These are phyloP conservation scores for Perizoma affinitatum DNA, from an alignment of 2,888 invertebrate genomes.

Conservation along the genomic window DNA sequence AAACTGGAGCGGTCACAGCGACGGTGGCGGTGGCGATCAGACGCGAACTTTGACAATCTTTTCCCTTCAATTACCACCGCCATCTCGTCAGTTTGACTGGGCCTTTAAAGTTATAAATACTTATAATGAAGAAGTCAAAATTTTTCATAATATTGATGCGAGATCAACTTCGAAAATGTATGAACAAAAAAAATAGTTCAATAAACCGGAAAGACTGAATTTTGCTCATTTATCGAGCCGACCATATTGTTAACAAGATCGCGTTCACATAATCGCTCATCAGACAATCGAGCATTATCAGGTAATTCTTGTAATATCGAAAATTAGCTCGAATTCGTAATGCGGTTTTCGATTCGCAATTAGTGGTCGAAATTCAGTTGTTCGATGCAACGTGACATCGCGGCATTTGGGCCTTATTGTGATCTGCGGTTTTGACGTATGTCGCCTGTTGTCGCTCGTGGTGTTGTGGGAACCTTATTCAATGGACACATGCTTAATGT, in stretches of 20 bases:
- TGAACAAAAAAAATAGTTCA: constrained; percentile 6
- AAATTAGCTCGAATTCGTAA: constrained; percentile 55
- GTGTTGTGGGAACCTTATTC: constrained; percentile 39
- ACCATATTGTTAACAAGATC: constrained; percentile 33
- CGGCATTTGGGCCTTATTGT: constrained; percentile 56
- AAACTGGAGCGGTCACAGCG: too few species aligned
- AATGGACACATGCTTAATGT: constrained; percentile 34
- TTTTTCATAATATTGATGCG: too few species aligned
- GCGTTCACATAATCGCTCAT: constrained; percentile 42
- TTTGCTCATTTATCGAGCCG: constrained; percentile 28
- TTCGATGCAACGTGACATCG: constrained; percentile 31
- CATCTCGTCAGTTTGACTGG: too few species aligned
- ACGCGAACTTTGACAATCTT: too few species aligned
- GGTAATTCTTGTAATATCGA: constrained; percentile 56
- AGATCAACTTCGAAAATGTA: too few species aligned
- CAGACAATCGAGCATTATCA: constrained; percentile 52
- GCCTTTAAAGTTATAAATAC: too few species aligned
- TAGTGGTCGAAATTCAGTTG: constrained; percentile 59
- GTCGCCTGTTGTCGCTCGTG: constrained; percentile 51
- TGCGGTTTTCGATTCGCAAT: constrained; percentile 64
- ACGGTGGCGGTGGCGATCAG: too few species aligned
- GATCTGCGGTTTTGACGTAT: constrained; percentile 49
- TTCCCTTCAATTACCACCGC: too few species aligned
- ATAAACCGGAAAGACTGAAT: constrained; percentile 18
- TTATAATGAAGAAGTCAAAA: too few species aligned